Evolutionary conservation across 2,888 invertebrate genomes (phyloP).

Genomic region (Microdon myrmicae): DNA sequence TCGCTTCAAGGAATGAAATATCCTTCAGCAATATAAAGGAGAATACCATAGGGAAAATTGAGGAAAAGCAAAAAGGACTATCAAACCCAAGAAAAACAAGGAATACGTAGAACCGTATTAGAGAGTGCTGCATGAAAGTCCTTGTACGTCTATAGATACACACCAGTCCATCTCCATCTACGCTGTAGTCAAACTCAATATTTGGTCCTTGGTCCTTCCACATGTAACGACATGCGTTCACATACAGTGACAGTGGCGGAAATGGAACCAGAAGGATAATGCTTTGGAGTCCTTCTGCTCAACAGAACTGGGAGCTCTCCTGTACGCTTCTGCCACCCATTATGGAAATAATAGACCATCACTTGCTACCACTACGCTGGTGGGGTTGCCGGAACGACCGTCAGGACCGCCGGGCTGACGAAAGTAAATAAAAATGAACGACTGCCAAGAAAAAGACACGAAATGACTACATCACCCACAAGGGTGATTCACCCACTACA

Average conservation of each 20-base stretch:
- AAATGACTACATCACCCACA: constrained; percentile 30
- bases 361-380: background rate
- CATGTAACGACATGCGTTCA: constrained; percentile 49
- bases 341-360: constrained; percentile 4
- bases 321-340: constrained; percentile 6
- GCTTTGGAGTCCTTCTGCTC: constrained; percentile 60
- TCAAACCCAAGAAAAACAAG: too few species aligned
- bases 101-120: too few species aligned
- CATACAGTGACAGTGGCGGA: constrained; percentile 61
- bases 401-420: constrained; percentile 33
- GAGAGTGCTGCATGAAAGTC: too few species aligned
- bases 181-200: constrained; percentile 13
- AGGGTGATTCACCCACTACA: too few species aligned
- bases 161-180: too few species aligned
- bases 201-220: constrained; percentile 31
- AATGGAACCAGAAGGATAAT: constrained; percentile 67
- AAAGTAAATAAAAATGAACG: constrained; percentile 42
- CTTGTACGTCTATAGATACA: too few species aligned
- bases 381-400: constrained; percentile 12
- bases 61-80: too few species aligned
- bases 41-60: too few species aligned
- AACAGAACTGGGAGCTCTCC: constrained; percentile 2
- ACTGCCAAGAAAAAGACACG: constrained; percentile 28
- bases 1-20: too few species aligned
- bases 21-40: too few species aligned